Evolutionary conservation across 2,113 vertebrate genomes (phyloP).

Genomic region (Gnathonemus echidnorhynchus): DNA sequence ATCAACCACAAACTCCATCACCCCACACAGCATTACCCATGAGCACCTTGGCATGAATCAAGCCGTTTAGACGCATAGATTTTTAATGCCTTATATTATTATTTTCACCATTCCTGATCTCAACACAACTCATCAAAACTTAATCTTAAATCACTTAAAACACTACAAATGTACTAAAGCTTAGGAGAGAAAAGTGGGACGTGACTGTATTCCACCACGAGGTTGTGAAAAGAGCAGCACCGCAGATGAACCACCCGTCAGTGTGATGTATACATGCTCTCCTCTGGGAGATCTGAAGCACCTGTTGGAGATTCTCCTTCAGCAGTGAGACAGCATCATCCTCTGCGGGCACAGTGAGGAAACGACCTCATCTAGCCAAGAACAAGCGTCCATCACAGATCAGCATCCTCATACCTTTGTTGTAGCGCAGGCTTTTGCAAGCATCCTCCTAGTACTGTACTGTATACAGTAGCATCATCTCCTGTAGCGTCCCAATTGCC

Average conservation of each 20-base stretch:
- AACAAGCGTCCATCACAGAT: not conserved
- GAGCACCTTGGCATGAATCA: not conserved
- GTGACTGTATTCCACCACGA: not conserved
- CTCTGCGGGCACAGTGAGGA: not conserved
- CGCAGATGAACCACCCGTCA: not conserved
- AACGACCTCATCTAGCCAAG: not conserved
- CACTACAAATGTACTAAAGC: not conserved
- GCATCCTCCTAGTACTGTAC: not conserved
- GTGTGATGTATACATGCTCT: not conserved
- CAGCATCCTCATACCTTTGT: not conserved
- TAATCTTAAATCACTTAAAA: not conserved
- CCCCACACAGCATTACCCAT: not conserved
- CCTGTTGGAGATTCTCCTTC: not conserved
- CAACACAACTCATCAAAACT: not conserved
- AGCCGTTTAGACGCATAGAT: not conserved
- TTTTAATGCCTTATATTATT: not conserved
- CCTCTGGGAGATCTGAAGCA: not conserved
- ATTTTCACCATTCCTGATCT: not conserved
- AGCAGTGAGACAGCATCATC: not conserved
- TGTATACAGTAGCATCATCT: not conserved
- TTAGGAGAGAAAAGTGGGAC: not conserved
- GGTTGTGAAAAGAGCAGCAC: not conserved
- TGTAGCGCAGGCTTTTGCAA: not conserved
- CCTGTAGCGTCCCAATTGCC: not conserved
- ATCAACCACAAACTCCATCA: not conserved